These are phyloP conservation scores for Solea solea DNA, from an alignment of 2,113 vertebrate genomes.

Conservation along the genomic window DNA sequence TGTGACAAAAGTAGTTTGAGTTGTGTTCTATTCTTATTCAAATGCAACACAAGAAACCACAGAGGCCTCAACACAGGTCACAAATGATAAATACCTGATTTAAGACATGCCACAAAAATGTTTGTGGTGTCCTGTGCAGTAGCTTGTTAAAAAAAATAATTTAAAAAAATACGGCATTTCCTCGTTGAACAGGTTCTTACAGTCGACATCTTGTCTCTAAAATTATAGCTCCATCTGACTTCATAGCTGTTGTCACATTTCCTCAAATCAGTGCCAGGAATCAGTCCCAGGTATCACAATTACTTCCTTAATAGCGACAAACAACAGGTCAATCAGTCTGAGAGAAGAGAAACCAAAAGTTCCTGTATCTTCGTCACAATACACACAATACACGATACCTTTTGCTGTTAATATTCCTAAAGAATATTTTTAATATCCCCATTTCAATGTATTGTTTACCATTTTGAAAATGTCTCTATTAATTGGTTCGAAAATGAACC, in stretches of 20 bases:
- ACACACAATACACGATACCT: too few relatives aligned
- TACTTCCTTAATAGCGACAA: conserved; percentile 24
- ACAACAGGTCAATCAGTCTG: background rate
- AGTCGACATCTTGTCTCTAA: conserved; percentile 37
- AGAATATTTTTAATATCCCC: too few relatives aligned
- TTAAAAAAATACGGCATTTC: conserved; percentile 60
- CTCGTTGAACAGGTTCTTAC: conserved; percentile 77
- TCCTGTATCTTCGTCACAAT: too few relatives aligned
- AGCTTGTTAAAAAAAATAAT: conserved; percentile 11
- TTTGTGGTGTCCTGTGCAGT: background rate
- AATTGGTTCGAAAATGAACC: background rate
- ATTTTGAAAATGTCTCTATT: background rate
- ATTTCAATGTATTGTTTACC: too few relatives aligned
- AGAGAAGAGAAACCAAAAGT: background rate
- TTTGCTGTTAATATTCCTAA: too few relatives aligned
- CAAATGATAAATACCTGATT: background rate
- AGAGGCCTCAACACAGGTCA: background rate
- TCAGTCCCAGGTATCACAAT: background rate
- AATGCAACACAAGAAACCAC: background rate
- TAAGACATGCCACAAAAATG: background rate
- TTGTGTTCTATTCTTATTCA: background rate
- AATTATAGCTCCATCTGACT: background rate
- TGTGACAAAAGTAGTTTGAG: background rate
- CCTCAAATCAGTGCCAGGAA: conserved; percentile 31
- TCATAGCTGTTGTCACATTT: conserved; percentile 27